A percentile compares a stretch with the other conserved stretches of the same genome.
phyloP scores from a whole-genome alignment of 2,797 vertebrate genomes.

The Buphagus erythrorhynchus region DNA sequence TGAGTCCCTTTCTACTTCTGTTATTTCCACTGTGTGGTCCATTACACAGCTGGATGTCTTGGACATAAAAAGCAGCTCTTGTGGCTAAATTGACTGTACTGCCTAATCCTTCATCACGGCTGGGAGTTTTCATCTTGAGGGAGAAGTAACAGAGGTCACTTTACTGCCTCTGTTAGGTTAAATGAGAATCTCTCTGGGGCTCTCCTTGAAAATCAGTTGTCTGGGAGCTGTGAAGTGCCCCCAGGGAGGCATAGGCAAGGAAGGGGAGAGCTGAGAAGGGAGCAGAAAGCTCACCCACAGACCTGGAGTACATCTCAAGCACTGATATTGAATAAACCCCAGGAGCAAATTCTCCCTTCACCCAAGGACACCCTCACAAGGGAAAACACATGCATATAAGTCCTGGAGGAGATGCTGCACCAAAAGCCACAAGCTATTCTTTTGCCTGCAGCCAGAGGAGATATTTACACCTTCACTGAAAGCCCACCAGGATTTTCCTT shows the following conservation, averaged over 20 bases:
- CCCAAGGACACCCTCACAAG: background rate
- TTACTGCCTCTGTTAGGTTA: background rate
- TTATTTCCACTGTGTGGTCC: background rate
- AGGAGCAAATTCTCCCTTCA: background rate
- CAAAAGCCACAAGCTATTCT: background rate
- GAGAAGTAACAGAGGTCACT: conserved; percentile 6
- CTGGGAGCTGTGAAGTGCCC: background rate
- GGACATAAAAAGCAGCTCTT: background rate
- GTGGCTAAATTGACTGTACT: background rate
- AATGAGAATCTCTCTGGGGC: background rate
- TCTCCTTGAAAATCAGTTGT: background rate
- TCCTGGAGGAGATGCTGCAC: background rate
- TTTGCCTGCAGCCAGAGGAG: background rate
- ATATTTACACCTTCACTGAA: background rate
- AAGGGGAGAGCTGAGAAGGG: background rate
- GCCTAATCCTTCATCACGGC: background rate
- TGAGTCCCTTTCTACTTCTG: background rate
- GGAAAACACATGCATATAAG: background rate
- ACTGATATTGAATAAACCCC: background rate
- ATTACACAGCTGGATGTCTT: background rate
- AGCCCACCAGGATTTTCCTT: background rate
- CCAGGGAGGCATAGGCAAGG: background rate
- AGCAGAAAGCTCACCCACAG: background rate
- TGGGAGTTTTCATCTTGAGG: background rate
- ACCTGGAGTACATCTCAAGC: background rate